Base-by-base conservation (phyloP, 2,797 vertebrate species). In the Syngnathus acus region DNA sequence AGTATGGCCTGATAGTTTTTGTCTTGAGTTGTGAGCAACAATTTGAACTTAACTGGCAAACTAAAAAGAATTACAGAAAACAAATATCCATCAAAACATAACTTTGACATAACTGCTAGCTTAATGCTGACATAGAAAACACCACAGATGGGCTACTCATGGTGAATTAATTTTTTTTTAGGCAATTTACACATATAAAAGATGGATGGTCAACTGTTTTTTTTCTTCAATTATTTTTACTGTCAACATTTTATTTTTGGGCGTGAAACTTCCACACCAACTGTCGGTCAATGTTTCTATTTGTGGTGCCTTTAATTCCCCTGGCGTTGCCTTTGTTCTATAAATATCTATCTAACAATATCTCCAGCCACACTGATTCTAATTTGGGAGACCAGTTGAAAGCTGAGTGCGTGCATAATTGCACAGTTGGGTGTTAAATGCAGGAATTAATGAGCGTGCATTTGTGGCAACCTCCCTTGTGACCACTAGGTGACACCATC, bases 401-500 rank as follows among this genome's bases (percentile, higher is more conserved):
- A 32, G 9, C 11, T 32, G 26, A 57, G 54, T 32, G 26, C 14
- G 16, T 32, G 14, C 26, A 13, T 7, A 57, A 57, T 57, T 37
- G 26, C 3, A 9, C 23, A 54, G 23, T 26, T 54, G 7, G 54
- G 54, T 37, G 54, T 16, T 32, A 57, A 57, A 32, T 57, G 17
- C 13, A 57, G 26, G 13, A 51, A 57, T 57, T 17, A n/a, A 42
- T 61, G n/a, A 14, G 38, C 6, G 10, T 21, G 50, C 5, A 13
- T 13, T 54, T 54, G 9, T 6, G 73, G 70, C 77, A 81, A n/a
- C 72, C 67, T 78, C 62, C 50, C 6, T 65, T 83, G 60, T 62
- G 72, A 59, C 89, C 90, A 88, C 90, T 89, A 89, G 90, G 82
- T 81, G 89, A 78, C 88, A 86, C 84, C 78, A 82, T 74, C 75